A percentile compares a stretch with the other conserved stretches of the same genome.
Evolutionary conservation across 2,888 invertebrate species (phyloP).

Genomic region (Tetranychus piercei): DNA sequence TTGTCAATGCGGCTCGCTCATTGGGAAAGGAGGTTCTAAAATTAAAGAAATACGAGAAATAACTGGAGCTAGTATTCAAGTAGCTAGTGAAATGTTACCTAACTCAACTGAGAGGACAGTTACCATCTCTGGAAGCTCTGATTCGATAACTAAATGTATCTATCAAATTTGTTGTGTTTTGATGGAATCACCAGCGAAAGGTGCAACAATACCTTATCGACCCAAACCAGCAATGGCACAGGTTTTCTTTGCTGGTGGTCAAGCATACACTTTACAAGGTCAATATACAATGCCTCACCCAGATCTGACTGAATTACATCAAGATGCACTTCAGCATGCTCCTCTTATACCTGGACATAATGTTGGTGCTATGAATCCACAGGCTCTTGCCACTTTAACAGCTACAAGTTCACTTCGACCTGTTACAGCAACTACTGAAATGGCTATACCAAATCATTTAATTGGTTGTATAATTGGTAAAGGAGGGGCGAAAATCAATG

Average conservation of each 20-base stretch:
- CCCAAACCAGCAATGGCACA: conserved; percentile 88
- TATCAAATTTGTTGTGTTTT: conserved; percentile 97
- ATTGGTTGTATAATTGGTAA: conserved; percentile 98
- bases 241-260: conserved; percentile 82
- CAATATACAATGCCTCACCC: conserved; percentile 80
- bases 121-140: conserved; percentile 88
- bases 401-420: conserved; percentile 26
- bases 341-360: conserved; percentile 29
- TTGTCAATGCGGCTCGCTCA: conserved; percentile 95
- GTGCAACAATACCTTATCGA: conserved; percentile 97
- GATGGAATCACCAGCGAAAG: conserved; percentile 99
- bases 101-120: conserved; percentile 97
- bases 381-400: conserved; percentile 52
- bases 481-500: conserved; percentile 94
- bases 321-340: conserved; percentile 32
- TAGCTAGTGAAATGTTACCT: conserved; percentile 97
- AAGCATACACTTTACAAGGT: conserved; percentile 87
- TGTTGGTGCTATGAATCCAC: conserved; percentile 27
- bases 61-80: conserved; percentile 45
- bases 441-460: conserved; percentile 94
- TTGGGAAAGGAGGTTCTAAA: conserved; percentile 97
- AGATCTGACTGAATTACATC: conserved; percentile 39
- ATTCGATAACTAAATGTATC: conserved; percentile 96
- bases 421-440: conserved; percentile 53
- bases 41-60: conserved; percentile 97